Conservation (phyloP, 2,797 vertebrate genomes). For the Botia kubotai region DNA sequence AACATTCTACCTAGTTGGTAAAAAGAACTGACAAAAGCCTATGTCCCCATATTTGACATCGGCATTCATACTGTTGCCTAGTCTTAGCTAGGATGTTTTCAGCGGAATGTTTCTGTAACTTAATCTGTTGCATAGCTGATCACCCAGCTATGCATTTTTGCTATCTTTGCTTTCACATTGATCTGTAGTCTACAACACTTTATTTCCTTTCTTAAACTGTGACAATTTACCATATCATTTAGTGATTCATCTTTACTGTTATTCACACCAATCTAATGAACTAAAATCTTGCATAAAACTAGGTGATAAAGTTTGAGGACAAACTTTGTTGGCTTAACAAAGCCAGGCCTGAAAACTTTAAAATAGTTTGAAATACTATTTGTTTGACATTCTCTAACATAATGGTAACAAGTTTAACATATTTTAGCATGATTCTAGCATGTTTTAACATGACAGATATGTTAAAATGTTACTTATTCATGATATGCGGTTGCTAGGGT, state of each 20-base stretch:
- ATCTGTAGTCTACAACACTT: not conserved
- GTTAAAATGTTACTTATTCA: no score
- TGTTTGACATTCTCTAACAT: no score
- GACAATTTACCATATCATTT: not conserved
- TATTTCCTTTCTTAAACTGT: not conserved
- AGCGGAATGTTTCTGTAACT: constrained; percentile 64
- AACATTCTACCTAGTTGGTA: no score
- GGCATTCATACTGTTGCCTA: not conserved
- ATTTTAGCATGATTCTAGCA: no score
- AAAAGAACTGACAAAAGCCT: not conserved
- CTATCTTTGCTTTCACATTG: not conserved
- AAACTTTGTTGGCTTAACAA: no score
- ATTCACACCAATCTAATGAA: not conserved
- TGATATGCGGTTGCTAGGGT: no score
- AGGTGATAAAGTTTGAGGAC: no score
- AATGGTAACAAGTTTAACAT: no score
- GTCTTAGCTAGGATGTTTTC: constrained; percentile 49
- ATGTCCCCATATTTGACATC: not conserved
- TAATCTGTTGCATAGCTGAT: constrained; percentile 46
- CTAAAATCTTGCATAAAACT: not conserved
- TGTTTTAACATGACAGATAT: no score
- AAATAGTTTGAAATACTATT: no score
- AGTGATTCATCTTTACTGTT: not conserved
- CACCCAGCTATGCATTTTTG: not conserved
- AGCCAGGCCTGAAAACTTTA: no score